These are phyloP conservation scores for Orius laevigatus DNA, from an alignment of 1,140 invertebrate genomes.

Conservation along the genomic window DNA sequence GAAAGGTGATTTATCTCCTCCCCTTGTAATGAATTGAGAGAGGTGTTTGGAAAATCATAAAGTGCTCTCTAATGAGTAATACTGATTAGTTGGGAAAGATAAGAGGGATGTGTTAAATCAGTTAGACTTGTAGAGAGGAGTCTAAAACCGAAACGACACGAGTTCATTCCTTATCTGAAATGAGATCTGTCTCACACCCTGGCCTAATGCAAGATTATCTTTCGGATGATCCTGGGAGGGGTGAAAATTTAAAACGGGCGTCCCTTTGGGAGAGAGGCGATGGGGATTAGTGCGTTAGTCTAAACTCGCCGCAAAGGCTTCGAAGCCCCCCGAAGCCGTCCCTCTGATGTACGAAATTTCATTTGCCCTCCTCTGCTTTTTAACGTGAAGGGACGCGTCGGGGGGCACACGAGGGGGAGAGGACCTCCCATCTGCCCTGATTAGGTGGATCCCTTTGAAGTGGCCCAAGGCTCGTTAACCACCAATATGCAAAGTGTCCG, in stretches of 20 bases:
- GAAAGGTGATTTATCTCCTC: too few relatives aligned
- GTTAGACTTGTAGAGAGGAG: too few relatives aligned
- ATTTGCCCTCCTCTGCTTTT: constrained; percentile 9
- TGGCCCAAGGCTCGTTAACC: constrained; percentile 12
- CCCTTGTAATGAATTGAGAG: too few relatives aligned
- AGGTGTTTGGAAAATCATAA: too few relatives aligned
- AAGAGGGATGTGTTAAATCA: too few relatives aligned
- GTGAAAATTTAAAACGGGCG: not conserved
- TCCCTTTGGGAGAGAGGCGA: not conserved
- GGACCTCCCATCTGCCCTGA: constrained; percentile 9
- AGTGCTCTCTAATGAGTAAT: too few relatives aligned
- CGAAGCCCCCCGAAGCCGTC: not conserved
- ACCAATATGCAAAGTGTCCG: constrained; percentile 10
- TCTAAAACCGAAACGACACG: too few relatives aligned
- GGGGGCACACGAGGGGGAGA: not conserved
- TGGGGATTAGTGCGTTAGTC: constrained; percentile 8
- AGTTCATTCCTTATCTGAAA: too few relatives aligned
- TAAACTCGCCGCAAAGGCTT: constrained; percentile 9
- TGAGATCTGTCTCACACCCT: too few relatives aligned
- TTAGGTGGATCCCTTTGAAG: constrained; percentile 8
- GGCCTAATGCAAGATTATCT: too few relatives aligned
- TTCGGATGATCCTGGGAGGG: not conserved
- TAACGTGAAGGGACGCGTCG: not conserved
- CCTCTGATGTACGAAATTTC: constrained; percentile 8
- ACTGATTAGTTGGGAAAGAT: too few relatives aligned